Base-by-base conservation (phyloP, 1,140 invertebrate genomes). In the Diabrotica virgifera region DNA sequence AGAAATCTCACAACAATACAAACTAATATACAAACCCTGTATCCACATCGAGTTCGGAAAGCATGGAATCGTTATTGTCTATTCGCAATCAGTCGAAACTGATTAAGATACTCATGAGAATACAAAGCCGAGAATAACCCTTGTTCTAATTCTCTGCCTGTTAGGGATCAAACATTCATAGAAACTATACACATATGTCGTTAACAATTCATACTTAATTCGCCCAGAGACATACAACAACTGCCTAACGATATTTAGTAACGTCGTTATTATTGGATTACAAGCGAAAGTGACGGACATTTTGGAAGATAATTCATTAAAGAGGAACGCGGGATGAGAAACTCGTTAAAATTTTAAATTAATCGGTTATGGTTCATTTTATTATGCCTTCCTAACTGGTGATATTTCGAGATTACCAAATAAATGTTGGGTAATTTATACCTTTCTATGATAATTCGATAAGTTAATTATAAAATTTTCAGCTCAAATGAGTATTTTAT, bases 71-170 rank as follows among this genome's bases (percentile, higher is more conserved):
- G 40, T 46, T 46, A 46, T 46, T 46, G 40, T 46, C 40, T 46
- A 46, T 46, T 46, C 40, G 40, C 40, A 46, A 46, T 46, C 40
- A 46, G 40, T n/a, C 40, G 40, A 46, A 46, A 46, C 40, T 46
- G 40, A 46, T 46, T 46, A 46, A 46, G 40, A 46, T 46, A n/a
- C 40, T 46, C 40, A 46, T 46, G 40, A 46, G 40, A n/a, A 46
- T 46, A 46, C 40, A 46, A 46, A 46, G 40, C 40, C 40, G 40
- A 46, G 40, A 46, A 46, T 46, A 46, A 46, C 40, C 40, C 40
- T 46, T 46, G 40, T 46, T 46, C 40, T 46, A 46, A 46, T 46
- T 46, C 40, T 46, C 40, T 46, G n/a, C n/a, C 40, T 46, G 40
- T 46, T 46, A 46, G 40, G 40, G 40, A 46, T 46, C 40, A 46